phyloP scores from a whole-genome alignment of 92 coral and sea anemone genomes.

The Epizoanthus illoricatus region DNA sequence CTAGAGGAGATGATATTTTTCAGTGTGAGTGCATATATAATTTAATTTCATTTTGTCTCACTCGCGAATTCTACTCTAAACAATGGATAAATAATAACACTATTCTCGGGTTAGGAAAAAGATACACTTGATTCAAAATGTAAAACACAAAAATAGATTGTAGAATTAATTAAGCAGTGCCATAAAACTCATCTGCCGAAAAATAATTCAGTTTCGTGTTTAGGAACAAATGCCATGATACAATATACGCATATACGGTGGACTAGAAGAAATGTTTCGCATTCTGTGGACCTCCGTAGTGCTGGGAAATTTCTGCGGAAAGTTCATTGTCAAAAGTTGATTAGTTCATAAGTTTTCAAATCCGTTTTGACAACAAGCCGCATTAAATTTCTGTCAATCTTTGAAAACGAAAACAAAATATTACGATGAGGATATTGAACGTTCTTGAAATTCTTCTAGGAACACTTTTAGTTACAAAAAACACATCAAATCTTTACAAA shows the following conservation, averaged over 20 bases:
- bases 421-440: neutral
- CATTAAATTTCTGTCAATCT: constrained; percentile 9
- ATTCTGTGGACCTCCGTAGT: neutral
- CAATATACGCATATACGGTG: neutral
- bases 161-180: constrained; percentile 13
- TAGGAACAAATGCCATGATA: constrained; percentile 21
- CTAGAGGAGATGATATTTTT: constrained; percentile 11
- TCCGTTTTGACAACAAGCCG: constrained; percentile 9
- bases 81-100: constrained; percentile 1
- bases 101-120: constrained; percentile 2
- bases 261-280: neutral
- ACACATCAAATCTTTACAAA: constrained; percentile 1
- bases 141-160: constrained; percentile 11
- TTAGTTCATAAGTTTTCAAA: constrained; percentile 12
- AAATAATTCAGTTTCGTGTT: constrained; percentile 4
- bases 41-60: neutral
- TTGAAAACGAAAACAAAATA: constrained; percentile 14
- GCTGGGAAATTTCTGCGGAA: constrained; percentile 9
- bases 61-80: constrained; percentile 1
- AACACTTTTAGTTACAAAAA: constrained; percentile 18
- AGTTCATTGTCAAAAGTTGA: constrained; percentile 4
- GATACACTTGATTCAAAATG: constrained; percentile 35
- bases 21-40: constrained; percentile 1
- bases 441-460: constrained; percentile 20
- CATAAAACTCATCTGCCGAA: constrained; percentile 5